Percentiles rank a stretch among this genome's conserved stretches.
phyloP scores from a whole-genome alignment of 2,113 vertebrate species.

The Pomatorhinus ruficollis region DNA sequence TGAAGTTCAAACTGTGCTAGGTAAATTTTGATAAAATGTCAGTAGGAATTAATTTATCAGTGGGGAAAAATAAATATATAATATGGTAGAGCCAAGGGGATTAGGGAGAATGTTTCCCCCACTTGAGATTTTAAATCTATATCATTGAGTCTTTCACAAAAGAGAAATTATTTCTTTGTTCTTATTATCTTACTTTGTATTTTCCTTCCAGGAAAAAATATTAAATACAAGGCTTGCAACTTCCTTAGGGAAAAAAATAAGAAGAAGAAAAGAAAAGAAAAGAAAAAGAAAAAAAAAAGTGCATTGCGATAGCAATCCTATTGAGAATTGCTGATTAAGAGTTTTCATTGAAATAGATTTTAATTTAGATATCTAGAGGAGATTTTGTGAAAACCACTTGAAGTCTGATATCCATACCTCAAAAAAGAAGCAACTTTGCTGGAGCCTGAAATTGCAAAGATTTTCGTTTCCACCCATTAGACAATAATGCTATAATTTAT shows the following conservation, averaged over 20 bases:
- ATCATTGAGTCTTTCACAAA: background rate
- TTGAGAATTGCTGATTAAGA: background rate
- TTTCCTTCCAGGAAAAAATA: background rate
- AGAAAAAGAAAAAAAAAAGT: too few species aligned
- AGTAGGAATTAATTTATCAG: background rate
- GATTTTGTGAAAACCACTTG: background rate
- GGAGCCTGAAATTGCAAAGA: background rate
- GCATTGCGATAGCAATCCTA: background rate
- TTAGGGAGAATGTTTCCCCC: background rate
- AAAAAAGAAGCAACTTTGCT: background rate
- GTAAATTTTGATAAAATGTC: background rate
- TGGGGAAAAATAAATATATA: background rate
- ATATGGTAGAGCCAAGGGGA: background rate
- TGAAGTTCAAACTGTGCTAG: background rate
- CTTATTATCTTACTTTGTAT: background rate
- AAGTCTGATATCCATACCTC: background rate
- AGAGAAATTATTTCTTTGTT: background rate
- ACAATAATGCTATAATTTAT: background rate
- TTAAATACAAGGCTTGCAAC: background rate
- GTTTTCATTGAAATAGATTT: background rate
- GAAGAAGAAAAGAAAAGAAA: fast-evolving
- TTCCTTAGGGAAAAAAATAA: background rate
- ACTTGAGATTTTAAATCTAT: background rate
- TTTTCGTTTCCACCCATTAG: background rate
- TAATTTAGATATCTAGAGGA: background rate